A percentile compares a stretch with the other conserved stretches of the same genome.
Conservation (phyloP, 2,888 invertebrate species). For the Lacanobia wlatinum region DNA sequence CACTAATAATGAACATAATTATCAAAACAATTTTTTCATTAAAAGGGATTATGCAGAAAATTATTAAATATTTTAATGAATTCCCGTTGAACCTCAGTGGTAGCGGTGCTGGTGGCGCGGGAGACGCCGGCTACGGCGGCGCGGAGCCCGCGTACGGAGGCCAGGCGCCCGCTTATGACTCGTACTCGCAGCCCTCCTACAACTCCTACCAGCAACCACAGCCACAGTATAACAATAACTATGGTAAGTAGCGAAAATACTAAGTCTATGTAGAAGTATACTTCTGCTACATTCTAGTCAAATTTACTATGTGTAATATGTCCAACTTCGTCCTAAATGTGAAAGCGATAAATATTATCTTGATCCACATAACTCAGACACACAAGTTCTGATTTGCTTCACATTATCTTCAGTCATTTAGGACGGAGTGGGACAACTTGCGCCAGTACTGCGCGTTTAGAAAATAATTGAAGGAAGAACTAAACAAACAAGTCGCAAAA, state of each 20-base stretch:
- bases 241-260: conserved; percentile 80
- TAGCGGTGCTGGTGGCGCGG: conserved; percentile 79
- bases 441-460: background rate
- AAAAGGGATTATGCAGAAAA: background rate
- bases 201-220: conserved; percentile 84
- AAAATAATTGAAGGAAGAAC: background rate
- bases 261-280: conserved; percentile 30
- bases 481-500: background rate
- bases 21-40: too few relatives aligned
- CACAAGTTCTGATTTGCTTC: background rate
- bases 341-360: background rate
- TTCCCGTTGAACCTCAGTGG: conserved; percentile 47
- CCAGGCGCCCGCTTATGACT: conserved; percentile 80
- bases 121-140: conserved; percentile 85
- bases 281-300: conserved; percentile 39
- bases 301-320: conserved; percentile 6
- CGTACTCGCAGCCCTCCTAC: conserved; percentile 84
- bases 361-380: background rate
- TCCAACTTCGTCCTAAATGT: conserved; percentile 31
- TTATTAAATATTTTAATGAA: background rate
- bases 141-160: conserved; percentile 82
- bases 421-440: conserved; percentile 10
- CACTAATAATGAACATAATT: too few relatives aligned
- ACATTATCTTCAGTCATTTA: conserved; percentile 25
- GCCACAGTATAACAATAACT: conserved; percentile 82